Percentiles rank a stretch among this genome's conserved stretches.
Conservation (phyloP, 2,113 vertebrate species). For the Leptobrachium ailaonicum region DNA sequence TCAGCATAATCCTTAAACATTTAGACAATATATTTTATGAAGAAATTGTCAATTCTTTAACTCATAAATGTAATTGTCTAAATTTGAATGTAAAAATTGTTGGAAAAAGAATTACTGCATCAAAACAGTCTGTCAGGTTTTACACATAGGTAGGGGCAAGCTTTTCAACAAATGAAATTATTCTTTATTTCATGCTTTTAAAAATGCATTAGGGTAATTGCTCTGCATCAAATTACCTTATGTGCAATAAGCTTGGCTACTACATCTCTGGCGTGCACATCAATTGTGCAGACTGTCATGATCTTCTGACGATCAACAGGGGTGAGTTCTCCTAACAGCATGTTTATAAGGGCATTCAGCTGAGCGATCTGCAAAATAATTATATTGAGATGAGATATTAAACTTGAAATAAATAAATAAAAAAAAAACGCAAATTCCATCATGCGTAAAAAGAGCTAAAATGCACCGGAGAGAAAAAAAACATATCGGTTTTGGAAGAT, state of each 20-base stretch:
- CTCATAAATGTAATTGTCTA: slow-evolving; percentile 75
- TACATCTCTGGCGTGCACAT: slow-evolving; percentile 81
- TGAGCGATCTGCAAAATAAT: slow-evolving; percentile 90
- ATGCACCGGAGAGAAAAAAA: slow-evolving; percentile 63
- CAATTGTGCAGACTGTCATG: slow-evolving; percentile 84
- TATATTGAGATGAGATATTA: slow-evolving; percentile 81
- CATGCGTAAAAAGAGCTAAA: slow-evolving; percentile 74
- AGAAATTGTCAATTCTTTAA: slow-evolving; percentile 68
- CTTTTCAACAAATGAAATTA: slow-evolving; percentile 80
- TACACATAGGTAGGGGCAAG: slow-evolving; percentile 80
- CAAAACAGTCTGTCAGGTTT: slow-evolving; percentile 89
- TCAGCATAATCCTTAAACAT: slow-evolving; percentile 69
- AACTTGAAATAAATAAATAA: slow-evolving; percentile 60
- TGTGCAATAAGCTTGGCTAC: slow-evolving; percentile 79
- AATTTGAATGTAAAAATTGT: slow-evolving; percentile 58
- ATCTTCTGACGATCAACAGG: slow-evolving; percentile 87
- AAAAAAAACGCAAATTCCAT: slow-evolving; percentile 61
- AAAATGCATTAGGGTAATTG: slow-evolving; percentile 98
- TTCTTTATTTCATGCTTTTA: slow-evolving; percentile 86
- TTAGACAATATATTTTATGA: slow-evolving; percentile 73
- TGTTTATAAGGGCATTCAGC: slow-evolving; percentile 89
- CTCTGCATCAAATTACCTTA: slow-evolving; percentile 89
- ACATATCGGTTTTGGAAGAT: too few relatives aligned
- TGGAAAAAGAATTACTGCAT: slow-evolving; percentile 72
- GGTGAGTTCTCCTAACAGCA: slow-evolving; percentile 84